Percentiles rank a stretch among this genome's conserved stretches.
phyloP scores from a whole-genome alignment of 2,113 vertebrate species.

The Menidia beryllina region DNA sequence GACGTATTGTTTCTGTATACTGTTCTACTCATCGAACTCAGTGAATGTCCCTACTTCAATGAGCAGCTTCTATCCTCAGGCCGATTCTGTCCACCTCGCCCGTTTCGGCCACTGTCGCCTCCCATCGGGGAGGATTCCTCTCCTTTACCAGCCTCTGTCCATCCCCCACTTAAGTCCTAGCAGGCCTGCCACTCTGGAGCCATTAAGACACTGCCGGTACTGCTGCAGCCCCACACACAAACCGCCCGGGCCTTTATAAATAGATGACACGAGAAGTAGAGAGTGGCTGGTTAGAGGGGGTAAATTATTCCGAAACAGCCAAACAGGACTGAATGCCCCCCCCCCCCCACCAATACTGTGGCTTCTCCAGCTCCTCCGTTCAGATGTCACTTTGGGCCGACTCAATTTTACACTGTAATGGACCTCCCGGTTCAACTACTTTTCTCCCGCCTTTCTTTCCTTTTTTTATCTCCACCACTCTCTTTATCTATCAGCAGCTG shows the following conservation, averaged over 20 bases:
- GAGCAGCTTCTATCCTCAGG: conserved; percentile 17
- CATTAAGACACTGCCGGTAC: conserved; percentile 75
- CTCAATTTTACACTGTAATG: conserved; percentile 86
- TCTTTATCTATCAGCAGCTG: conserved; percentile 67
- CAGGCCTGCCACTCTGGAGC: conserved; percentile 77
- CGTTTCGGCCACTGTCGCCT: conserved; percentile 63
- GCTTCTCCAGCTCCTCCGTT: conserved; percentile 48
- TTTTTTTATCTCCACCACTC: conserved; percentile 60
- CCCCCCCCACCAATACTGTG: conserved; percentile 22
- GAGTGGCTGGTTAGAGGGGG: conserved; percentile 71
- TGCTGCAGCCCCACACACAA: conserved; percentile 42
- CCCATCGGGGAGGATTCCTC: conserved; percentile 73
- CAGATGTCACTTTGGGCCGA: conserved; percentile 81
- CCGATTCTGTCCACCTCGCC: conserved; percentile 48
- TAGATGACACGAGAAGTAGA: conserved; percentile 68
- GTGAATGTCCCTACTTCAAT: not conserved
- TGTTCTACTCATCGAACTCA: conserved; percentile 2
- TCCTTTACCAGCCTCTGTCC: conserved; percentile 77
- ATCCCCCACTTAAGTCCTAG: conserved; percentile 80
- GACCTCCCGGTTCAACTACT: conserved; percentile 78
- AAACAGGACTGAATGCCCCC: conserved; percentile 55
- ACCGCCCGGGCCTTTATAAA: conserved; percentile 75
- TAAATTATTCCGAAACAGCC: conserved; percentile 83
- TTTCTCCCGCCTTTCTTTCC: conserved; percentile 56
- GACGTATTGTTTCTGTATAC: not conserved